Evolutionary conservation across 2,888 invertebrate species (phyloP), one percentile per base, ranked within the genome.

Genomic region (Amiota mariae): DNA sequence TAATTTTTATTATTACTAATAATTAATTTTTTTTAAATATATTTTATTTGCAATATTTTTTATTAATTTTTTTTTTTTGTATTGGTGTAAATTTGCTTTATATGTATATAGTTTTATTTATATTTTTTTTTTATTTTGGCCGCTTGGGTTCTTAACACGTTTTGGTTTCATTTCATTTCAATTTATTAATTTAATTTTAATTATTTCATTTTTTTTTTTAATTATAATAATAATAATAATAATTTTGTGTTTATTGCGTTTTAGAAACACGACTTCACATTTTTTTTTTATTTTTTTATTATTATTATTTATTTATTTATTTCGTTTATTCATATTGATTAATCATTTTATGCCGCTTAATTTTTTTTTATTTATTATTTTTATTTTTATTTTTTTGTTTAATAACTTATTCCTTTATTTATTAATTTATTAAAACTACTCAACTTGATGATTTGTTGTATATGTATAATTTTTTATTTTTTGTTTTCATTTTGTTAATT

Each of bases 371-470:
- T n/a, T n/a, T n/a, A n/a, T n/a, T 13, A 49, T 46, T 71, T 24
- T 64, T 54, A 46, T 20, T 15, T 49, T 72, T 54, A 9, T 76
- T 56, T 59, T 36, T 71, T 75, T 84, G 64, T 79, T 63, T 0
- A 24, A 18, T 18, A 18, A 18, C 18, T 18, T 47, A n/a, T 12
- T 63, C 1, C 47, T 63, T 11, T 63, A 24, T 75, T 76, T 76
- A 77, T 81, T 86, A 77, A 24, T 75, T 76, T 76, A 77, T 81
- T 86, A 77, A 82, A 84, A 75, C 85, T 86, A 86, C 82, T 86
- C 85, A 85, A 81, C 78, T 75, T 82, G 76, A 36, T 36, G 36
- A 80, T 61, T 71, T 61, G 59, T 46, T 47, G 24, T 54, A 64
- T 12, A 15, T 54, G 47, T 12, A 15, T 49, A 8, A 68, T 68